Conservation (phyloP, 2,888 invertebrate genomes). For the Eumacrocentrus americanus region DNA sequence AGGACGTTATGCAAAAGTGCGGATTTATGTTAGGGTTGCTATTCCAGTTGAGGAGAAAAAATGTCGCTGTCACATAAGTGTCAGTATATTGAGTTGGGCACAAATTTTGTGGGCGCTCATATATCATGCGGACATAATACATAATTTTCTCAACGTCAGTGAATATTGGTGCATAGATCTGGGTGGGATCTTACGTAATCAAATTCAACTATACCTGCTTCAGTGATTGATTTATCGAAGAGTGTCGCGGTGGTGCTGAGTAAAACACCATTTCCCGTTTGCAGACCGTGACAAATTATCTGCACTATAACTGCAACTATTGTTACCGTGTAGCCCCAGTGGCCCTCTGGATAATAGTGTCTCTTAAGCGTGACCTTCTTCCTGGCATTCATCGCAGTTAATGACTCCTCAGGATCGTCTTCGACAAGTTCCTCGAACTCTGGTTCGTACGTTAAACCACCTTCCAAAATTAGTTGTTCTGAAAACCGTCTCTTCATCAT, state of each 20-base stretch:
- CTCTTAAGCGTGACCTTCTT: constrained; percentile 51
- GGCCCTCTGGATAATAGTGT: constrained; percentile 86
- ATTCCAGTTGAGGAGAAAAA: constrained; percentile 12
- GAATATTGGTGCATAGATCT: too few relatives aligned
- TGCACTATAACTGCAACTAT: constrained; percentile 74
- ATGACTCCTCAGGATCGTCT: constrained; percentile 46
- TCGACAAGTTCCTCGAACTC: constrained; percentile 46
- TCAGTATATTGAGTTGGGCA: too few relatives aligned
- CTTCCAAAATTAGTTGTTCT: constrained; percentile 53
- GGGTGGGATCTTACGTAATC: too few relatives aligned
- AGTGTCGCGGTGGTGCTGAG: constrained; percentile 32
- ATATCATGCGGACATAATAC: constrained; percentile 27
- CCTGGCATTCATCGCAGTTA: constrained; percentile 48
- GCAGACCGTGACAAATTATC: constrained; percentile 75
- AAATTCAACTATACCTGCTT: too few relatives aligned
- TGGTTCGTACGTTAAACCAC: constrained; percentile 43
- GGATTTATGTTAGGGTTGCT: constrained; percentile 29
- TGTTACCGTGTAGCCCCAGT: constrained; percentile 85
- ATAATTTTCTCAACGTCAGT: constrained; percentile 29
- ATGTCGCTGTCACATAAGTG: constrained; percentile 12
- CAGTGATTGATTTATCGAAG: constrained; percentile 34
- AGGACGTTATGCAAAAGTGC: constrained; percentile 31
- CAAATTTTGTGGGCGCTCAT: constrained; percentile 33
- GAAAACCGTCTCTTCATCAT: constrained; percentile 53
- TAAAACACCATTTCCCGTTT: constrained; percentile 68